Evolutionary conservation across 2,113 vertebrate genomes (phyloP), one percentile per base, ranked within the genome.

Genomic region (Empidonax alnorum): DNA sequence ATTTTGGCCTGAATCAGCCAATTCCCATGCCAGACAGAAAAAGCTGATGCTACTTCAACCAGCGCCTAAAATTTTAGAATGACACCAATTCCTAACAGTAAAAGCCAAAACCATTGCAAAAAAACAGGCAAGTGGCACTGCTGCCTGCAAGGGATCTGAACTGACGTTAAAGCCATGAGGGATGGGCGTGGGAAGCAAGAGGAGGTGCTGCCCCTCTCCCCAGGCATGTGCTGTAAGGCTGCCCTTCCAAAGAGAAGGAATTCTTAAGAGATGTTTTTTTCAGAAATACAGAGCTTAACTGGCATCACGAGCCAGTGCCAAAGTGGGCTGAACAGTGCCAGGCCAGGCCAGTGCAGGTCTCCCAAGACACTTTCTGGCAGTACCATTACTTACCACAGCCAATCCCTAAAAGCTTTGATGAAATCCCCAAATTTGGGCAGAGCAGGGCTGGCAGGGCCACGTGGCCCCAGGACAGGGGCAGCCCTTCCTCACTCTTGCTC

Each of bases 271-370:
- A n/a, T 2, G 11, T 13, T 44, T 49, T 49, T 62, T 68, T 24
- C 41, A 81, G 69, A 68, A 76, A 59, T 2, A 28, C 0, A 3
- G 58, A 73, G 33, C 30, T 3, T 0, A 42, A 41, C 22, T 2
- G 17, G 42, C 3, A 5, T 7, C 16, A 2, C 2, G 7, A 78
- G 55, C 7, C 69, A 47, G 31, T 0, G 5, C 61, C 12, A 33
- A 27, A 53, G 27, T 0, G 12, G 12, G 19, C 7, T 39, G 56
- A 61, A 6, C 28, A 6, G 33, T 15, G 65, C 53, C 42, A 44
- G 33, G 21, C 21, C 56, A 28, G 19, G 37, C 27, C 44, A 35
- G 87, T 7, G 4, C 2, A 8, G 8, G 22, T 30, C 46, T 15
- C 24, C 20, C 58, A 41, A 35, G 30, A 50, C 12, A 9, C 9